Evolutionary conservation across 23 tunicate species (phyloP).

Genomic region (Diplosoma virens): DNA sequence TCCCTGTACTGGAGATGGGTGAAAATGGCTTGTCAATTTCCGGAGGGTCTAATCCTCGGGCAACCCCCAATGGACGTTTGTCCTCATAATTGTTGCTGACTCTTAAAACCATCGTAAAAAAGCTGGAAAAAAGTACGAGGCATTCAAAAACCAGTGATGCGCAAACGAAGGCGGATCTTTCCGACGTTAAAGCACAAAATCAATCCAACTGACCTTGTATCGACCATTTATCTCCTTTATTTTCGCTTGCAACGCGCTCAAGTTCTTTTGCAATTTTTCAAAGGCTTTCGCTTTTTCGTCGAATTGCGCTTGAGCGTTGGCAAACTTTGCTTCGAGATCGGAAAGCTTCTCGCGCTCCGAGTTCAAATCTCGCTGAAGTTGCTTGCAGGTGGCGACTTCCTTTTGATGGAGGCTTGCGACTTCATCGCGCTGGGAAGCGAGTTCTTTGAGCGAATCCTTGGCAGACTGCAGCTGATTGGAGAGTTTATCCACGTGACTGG

Average conservation of each 20-base stretch:
- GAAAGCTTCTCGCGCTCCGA: neutral
- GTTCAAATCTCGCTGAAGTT: conserved; percentile 15
- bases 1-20: too few species aligned
- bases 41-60: too few species aligned
- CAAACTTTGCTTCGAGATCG: neutral
- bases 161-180: too few species aligned
- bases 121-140: too few species aligned
- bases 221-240: neutral
- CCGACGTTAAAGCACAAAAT: too few species aligned
- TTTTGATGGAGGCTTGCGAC: conserved; percentile 9
- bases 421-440: conserved; percentile 32
- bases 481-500: conserved; percentile 41
- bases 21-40: too few species aligned
- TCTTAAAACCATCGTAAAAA: too few species aligned
- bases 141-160: too few species aligned
- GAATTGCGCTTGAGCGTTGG: neutral
- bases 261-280: conserved; percentile 16
- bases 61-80: too few species aligned
- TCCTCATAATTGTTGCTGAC: too few species aligned
- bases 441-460: conserved; percentile 11
- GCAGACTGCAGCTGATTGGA: conserved; percentile 30
- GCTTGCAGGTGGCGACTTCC: neutral
- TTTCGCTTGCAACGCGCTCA: neutral
- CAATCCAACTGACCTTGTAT: neutral
- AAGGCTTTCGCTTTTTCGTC: neutral